Evolutionary conservation across 2,113 vertebrate genomes (phyloP).

Genomic region (Cervus canadensis): DNA sequence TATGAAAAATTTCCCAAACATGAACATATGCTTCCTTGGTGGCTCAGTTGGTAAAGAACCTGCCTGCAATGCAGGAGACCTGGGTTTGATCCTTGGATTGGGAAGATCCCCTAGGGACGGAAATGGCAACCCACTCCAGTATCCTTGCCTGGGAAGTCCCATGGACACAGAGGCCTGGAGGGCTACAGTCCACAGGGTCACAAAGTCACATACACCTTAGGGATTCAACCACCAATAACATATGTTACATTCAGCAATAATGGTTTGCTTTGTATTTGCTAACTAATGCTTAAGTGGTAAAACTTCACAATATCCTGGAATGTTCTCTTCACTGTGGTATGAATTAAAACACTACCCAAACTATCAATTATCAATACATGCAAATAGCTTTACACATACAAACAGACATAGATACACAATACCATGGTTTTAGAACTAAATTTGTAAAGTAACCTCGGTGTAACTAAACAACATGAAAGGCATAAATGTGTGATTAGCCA

Average conservation of each 20-base stretch:
- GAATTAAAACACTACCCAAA: neutral
- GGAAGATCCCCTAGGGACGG: neutral
- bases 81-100: neutral
- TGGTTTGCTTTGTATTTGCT: neutral
- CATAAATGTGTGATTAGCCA: constrained; percentile 42
- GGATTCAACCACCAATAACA: neutral
- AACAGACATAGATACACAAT: neutral
- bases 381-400: neutral
- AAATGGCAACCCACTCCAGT: neutral
- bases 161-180: neutral
- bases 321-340: neutral
- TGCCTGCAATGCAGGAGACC: neutral
- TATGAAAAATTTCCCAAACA: neutral
- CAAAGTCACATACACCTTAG: neutral
- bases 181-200: neutral
- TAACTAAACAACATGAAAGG: constrained; percentile 33
- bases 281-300: neutral
- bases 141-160: neutral
- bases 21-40: neutral
- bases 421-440: neutral
- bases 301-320: neutral
- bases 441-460: neutral
- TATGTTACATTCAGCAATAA: neutral
- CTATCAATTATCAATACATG: neutral
- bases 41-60: neutral